Percentiles rank a stretch among this genome's conserved stretches.
phyloP scores from a whole-genome alignment of 2,797 vertebrate genomes.

The Novumbra hubbsi region DNA sequence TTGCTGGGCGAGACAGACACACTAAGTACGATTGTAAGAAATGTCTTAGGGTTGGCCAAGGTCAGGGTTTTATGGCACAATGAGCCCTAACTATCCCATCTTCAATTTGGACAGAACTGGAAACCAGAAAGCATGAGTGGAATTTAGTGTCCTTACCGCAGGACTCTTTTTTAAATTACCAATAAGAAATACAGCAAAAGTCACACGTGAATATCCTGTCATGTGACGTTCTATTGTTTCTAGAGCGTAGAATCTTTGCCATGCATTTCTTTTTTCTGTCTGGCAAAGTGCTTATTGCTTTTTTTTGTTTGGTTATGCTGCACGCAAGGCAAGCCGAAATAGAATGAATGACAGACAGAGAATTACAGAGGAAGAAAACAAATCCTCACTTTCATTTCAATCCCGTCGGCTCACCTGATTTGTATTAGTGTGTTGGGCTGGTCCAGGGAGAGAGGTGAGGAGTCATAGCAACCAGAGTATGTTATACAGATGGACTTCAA shows the following conservation, averaged over 20 bases:
- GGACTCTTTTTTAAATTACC: slow-evolving; percentile 64
- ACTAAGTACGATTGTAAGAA: not conserved
- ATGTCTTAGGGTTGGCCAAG: not conserved
- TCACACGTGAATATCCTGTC: slow-evolving; percentile 59
- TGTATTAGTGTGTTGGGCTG: slow-evolving; percentile 55
- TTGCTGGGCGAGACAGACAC: not conserved
- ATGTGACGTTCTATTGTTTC: slow-evolving; percentile 67
- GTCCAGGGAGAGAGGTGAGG: slow-evolving; percentile 43
- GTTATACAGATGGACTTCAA: slow-evolving; percentile 62
- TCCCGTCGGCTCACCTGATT: slow-evolving; percentile 65
- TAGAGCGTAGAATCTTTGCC: slow-evolving; percentile 40
- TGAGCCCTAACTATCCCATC: slow-evolving; percentile 17
- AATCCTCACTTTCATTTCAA: slow-evolving; percentile 56
- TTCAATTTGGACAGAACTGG: slow-evolving; percentile 44
- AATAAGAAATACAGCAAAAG: slow-evolving; percentile 65
- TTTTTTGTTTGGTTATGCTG: slow-evolving; percentile 54
- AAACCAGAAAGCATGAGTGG: slow-evolving; percentile 55
- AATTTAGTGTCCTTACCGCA: slow-evolving; percentile 50
- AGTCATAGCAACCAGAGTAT: slow-evolving; percentile 52
- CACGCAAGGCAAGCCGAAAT: slow-evolving; percentile 39
- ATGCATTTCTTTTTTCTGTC: slow-evolving; percentile 49
- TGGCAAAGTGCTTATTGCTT: slow-evolving; percentile 54
- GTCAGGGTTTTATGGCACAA: not conserved
- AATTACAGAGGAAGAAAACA: slow-evolving; percentile 30
- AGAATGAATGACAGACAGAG: slow-evolving; percentile 18